Evolutionary conservation across 2,113 vertebrate genomes (phyloP), one percentile per base, ranked within the genome.

Genomic region (Tyto alba): DNA sequence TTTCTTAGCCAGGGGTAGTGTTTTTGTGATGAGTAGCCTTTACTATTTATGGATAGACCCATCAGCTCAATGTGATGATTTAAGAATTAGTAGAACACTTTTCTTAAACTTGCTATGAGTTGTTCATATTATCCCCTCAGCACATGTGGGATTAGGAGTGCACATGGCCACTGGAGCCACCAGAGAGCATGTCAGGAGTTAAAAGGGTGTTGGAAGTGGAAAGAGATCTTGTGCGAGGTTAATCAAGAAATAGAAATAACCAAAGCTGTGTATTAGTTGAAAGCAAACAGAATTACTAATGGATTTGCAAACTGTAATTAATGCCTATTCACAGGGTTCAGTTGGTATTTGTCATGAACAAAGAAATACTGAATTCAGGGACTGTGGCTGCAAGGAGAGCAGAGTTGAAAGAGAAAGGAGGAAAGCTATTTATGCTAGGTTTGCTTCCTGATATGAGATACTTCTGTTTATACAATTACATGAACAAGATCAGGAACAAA

Each of bases 171-270:
- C 34, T n/a, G 38, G 45, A 87, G n/a, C 36, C 10, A 13, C 15
- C 13, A 55, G 56, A 79, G 13, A 25, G 25, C 13, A 32, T 0
- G 0, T 4, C 0, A 0, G n/a, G 30, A 71, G 18, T 57, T 14
- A 77, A 76, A 41, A 83, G 15, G 11, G 4, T 45, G 6, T 27
- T 64, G 29, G 21, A 78, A 91, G 13, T 18, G 21, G 11, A 84
- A 32, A 27, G 62, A 50, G 16, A 48, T 19, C 48, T 78, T 40
- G 43, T 50, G 13, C 3, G 8, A 83, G 52, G 34, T 72, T 78
- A 79, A 82, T 76, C 14, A 34, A 85, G 64, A 55, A 68, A 26
- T 0, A 69, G 45, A 76, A 89, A 68, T 69, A 72, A 64, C 30
- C 66, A 73, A 73, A 73, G 6, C 15, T 68, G 6, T 43, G 27